Conservation (phyloP, 2,113 vertebrate species). For the Xyrauchen texanus region DNA sequence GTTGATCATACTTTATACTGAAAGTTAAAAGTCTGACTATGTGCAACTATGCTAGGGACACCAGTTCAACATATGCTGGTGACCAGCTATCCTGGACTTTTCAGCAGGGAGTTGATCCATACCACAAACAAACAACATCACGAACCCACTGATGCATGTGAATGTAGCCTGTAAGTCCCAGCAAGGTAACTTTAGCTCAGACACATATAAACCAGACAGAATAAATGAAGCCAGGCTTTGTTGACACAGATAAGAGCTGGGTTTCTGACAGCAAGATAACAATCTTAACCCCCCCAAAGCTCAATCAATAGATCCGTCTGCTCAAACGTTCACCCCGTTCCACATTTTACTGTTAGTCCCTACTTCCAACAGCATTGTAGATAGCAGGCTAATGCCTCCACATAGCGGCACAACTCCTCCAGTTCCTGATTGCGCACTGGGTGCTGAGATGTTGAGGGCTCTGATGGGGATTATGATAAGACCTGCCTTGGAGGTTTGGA, state of each 20-base stretch:
- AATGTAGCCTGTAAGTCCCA: background rate
- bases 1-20: no score
- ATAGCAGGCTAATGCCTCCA: slow-evolving; percentile 57
- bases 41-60: background rate
- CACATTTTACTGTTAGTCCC: slow-evolving; percentile 42
- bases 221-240: slow-evolving; percentile 16
- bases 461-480: slow-evolving; percentile 66
- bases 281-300: slow-evolving; percentile 13
- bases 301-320: slow-evolving; percentile 16
- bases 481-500: slow-evolving; percentile 50
- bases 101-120: slow-evolving; percentile 4
- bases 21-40: no score
- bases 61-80: background rate
- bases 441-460: slow-evolving; percentile 49
- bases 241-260: slow-evolving; percentile 29
- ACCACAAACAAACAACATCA: slow-evolving; percentile 33
- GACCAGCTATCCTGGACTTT: background rate
- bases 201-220: slow-evolving; percentile 43
- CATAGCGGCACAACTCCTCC: slow-evolving; percentile 57
- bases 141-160: slow-evolving; percentile 25
- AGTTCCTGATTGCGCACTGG: slow-evolving; percentile 54
- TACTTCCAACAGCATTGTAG: slow-evolving; percentile 49
- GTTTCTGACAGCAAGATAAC: slow-evolving; percentile 32
- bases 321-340: slow-evolving; percentile 39
- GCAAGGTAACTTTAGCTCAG: slow-evolving; percentile 14